Evolutionary conservation across 2,888 invertebrate genomes (phyloP), one percentile per base, ranked within the genome.

Genomic region (Elegia similella): DNA sequence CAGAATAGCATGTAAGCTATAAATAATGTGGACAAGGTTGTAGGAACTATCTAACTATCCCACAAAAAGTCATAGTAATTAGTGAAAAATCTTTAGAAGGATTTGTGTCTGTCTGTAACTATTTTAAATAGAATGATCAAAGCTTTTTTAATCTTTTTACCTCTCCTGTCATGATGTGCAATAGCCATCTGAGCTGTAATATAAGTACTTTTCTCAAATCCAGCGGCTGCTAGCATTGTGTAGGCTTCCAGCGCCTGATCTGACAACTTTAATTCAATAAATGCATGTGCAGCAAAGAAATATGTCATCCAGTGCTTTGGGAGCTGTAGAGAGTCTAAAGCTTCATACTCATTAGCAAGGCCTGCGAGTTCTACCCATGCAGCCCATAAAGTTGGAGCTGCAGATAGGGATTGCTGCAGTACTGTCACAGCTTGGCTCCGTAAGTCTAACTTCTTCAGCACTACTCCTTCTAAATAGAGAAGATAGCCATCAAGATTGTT

Each of bases 281-380:
- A 97, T 12, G 96, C 95, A 80, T 98, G 97, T 0, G 96, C 98
- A 60, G 96, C 92, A 82, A 99, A 99, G 76, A 99, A 96, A 66
- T 96, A 94, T 82, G 96, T 96, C 93, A 99, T 97, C 99, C 99
- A 99, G 83, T 98, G 98, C 65, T 95, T 94, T 0, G 98, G 98
- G 44, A 96, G 80, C 59, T 93, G 92, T 5, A 95, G 77, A 2
- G 93, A 90, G 59, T 94, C 92, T 16, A 96, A 76, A 54, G 95
- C 96, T 72, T 96, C 96, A 82, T 95, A 95, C 70, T 97, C 96
- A 62, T 95, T 94, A 56, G 99, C 95, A 1, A 99, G 88, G 7
- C 95, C 94, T 0, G 98, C 96, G 12, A 99, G 88, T 81, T 99
- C 98, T 38, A 97, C 92, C 97, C 99, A 99, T 0, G 98, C 96